phyloP scores from a whole-genome alignment of 2,113 vertebrate genomes.

The Lathamus discolor region DNA sequence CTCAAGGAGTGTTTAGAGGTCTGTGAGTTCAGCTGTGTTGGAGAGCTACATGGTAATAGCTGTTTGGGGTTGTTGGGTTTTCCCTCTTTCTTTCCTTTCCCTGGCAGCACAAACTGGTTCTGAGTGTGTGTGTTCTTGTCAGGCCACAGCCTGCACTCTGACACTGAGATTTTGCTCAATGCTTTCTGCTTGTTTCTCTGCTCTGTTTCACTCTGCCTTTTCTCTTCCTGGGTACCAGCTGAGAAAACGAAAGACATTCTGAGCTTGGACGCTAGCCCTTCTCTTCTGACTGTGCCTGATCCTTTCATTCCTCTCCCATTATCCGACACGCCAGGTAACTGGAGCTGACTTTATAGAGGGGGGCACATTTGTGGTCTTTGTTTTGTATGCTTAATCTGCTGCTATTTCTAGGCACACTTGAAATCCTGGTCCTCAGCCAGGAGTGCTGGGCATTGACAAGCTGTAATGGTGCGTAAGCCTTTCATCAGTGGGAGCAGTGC shows the following conservation, averaged over 20 bases:
- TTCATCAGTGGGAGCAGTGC: not conserved
- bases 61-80: not conserved
- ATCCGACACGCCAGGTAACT: conserved; percentile 86
- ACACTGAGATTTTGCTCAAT: not conserved
- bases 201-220: conserved; percentile 17
- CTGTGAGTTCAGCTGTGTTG: not conserved
- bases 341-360: not conserved
- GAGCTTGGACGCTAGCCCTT: conserved; percentile 77
- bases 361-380: not conserved
- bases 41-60: not conserved
- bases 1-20: not conserved
- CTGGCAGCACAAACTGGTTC: not conserved
- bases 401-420: not conserved
- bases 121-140: not conserved
- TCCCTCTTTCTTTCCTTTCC: not conserved
- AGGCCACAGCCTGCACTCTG: not conserved
- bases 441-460: not conserved
- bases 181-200: conserved; percentile 33
- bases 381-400: not conserved
- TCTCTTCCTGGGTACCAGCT: conserved; percentile 64
- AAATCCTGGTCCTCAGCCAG: not conserved
- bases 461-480: not conserved
- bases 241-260: conserved; percentile 81
- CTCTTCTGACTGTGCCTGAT: conserved; percentile 84
- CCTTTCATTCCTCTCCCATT: conserved; percentile 83